Evolutionary conservation across 2,113 vertebrate genomes (phyloP), one percentile per base, ranked within the genome.

Genomic region (Copsychus sechellarum): DNA sequence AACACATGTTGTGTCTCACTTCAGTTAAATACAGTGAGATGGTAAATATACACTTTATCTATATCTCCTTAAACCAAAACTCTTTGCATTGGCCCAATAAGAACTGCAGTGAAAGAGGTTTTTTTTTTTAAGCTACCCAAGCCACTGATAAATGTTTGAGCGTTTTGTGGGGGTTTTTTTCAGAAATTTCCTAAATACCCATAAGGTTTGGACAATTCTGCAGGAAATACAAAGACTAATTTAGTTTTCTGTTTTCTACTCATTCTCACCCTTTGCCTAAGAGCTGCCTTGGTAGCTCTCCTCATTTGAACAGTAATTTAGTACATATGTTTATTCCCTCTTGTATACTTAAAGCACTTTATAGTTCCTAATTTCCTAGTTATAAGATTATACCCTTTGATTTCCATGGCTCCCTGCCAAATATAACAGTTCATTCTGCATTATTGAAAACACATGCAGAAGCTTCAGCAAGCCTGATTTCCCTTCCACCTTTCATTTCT

Each of bases 271-370:
- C 34, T 95, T 38, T 81, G 61, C 88, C 25, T 71, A 53, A 45
- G 62, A 92, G 79, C 58, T 86, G 43, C 58, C 66, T 81, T 84
- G 47, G 29, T 69, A 76, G 33, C 51, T 90, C 82, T 88, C 33
- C 56, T 81, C 6, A 0, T 95, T 71, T 91, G 38, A 95, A 88
- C 88, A 92, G 53, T 96, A 95, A 96, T 91, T 67, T 84, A 94
- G 91, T 62, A 76, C 74, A 95, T 76, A 95, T 96, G 97, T 96
- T 94, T 95, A 92, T 95, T 97, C 95, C 91, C 72, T 60, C 89
- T 84, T 93, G 92, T 67, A 88, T 88, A 86, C 69, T 88, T 90
- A 86, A 80, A 83, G 47, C 50, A 38, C 76, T 95, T 97, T 86
- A 96, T 83, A 90, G 70, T 88, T 96, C 89, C 91, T 93, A 96